Base-by-base conservation (phyloP, 2,113 vertebrate genomes). In the Bungarus multicinctus region DNA sequence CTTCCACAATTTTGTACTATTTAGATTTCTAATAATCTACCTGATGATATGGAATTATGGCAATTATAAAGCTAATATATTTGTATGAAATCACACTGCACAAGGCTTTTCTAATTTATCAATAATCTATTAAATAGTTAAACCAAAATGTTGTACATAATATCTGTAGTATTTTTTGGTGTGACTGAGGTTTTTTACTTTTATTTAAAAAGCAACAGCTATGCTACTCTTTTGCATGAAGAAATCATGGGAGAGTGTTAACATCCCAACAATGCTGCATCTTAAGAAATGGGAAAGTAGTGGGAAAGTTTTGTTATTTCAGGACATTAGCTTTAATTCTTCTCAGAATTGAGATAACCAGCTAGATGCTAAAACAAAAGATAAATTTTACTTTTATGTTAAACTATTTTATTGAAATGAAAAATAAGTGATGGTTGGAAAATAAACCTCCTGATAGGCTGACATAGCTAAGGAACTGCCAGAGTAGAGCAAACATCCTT, bases 51-150 rank as follows among this genome's bases (percentile, higher is more conserved):
- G 18, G 34, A 81, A 81, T 81, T 81, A 81, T 81, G 74, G 74
- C 74, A 81, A 81, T 81, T 81, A 20, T 43, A 81, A 81, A 22
- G 18, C 74, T 81, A 81, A 81, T 81, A 43, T 22, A 81, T 81
- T 43, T 81, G 74, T 20, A 81, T 81, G 74, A 34, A 81, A 43
- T 81, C 74, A 22, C 1, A 39, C 20, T 81, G 34, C 34, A 39
- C 74, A 81, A 81, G 18, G 18, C 74, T 81, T 81, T 43, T 81
- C 74, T 53, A 57, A 87, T n/a, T 81, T 74, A 89, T 89, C 45
- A 89, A 12, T 85, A 87, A 93, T 30, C 22, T 87, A 81, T 89
- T 43, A 87, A 93, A 90, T 54, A 89, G 39, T 88, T 55, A 69
- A 43, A 39, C 23, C 45, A 54, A 18, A 39, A 7, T 9, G 27